Percentiles rank a stretch among this genome's conserved stretches.
Conservation (phyloP, 2,888 invertebrate species). For the Tetramorium bicarinatum region DNA sequence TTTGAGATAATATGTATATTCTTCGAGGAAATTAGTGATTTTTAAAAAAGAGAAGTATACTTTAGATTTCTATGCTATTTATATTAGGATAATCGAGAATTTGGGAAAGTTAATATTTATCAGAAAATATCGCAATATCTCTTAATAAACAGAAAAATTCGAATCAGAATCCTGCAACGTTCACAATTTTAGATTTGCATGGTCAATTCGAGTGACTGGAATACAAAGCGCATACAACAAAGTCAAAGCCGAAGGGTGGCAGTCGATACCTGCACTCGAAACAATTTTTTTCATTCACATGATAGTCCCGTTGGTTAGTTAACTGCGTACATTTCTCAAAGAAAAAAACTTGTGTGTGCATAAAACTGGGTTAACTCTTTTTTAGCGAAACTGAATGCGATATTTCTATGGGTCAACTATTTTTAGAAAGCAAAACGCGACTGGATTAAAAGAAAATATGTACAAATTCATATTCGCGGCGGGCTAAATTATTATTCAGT, state of each 20-base stretch:
- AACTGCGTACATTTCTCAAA: constrained; percentile 13
- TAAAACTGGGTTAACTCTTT: constrained; percentile 17
- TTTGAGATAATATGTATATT: neutral
- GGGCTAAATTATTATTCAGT: neutral
- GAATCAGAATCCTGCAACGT: neutral
- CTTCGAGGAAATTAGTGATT: neutral
- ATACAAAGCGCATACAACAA: constrained; percentile 2
- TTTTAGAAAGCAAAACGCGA: neutral
- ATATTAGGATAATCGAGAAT: neutral
- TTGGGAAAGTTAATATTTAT: constrained; percentile 1
- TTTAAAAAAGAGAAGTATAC: neutral
- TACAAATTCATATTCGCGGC: neutral
- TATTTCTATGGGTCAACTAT: neutral
- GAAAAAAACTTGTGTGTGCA: neutral
- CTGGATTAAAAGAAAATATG: neutral
- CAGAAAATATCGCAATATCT: neutral
- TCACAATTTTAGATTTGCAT: neutral
- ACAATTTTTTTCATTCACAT: constrained; percentile 24
- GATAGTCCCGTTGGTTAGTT: neutral
- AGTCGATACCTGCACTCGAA: neutral
- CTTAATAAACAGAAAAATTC: neutral
- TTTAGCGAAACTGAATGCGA: constrained; percentile 9
- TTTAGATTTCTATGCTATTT: neutral
- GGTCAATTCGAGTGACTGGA: neutral
- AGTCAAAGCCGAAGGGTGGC: neutral